Percentiles rank a stretch among this genome's conserved stretches.
Evolutionary conservation across 2,113 vertebrate genomes (phyloP).

Genomic region (Triplophysa tibetana): DNA sequence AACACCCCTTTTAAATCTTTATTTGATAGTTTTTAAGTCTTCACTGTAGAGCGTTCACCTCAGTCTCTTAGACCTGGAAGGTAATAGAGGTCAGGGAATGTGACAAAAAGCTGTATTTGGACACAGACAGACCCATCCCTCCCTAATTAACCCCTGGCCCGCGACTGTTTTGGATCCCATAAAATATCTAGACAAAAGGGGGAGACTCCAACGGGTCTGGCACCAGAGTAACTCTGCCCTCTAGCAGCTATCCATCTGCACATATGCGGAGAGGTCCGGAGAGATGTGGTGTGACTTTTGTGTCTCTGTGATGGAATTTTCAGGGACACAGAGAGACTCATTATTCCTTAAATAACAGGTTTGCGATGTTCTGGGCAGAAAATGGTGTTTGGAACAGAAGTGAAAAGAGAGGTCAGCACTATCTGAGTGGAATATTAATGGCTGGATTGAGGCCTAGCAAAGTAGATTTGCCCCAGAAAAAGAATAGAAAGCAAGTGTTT

Average conservation of each 20-base stretch:
- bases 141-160: constrained; percentile 61
- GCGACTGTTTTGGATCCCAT: constrained; percentile 62
- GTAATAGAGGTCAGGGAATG: constrained; percentile 43
- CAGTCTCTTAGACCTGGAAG: constrained; percentile 14
- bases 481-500: neutral
- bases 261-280: neutral
- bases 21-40: neutral
- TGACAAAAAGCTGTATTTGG: constrained; percentile 53
- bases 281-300: constrained; percentile 17
- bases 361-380: constrained; percentile 10
- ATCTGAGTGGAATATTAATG: constrained; percentile 24
- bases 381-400: neutral
- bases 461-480: neutral
- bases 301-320: constrained; percentile 40
- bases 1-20: neutral
- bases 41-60: neutral
- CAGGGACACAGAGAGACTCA: constrained; percentile 9
- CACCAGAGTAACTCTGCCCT: constrained; percentile 62
- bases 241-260: constrained; percentile 9
- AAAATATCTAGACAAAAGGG: constrained; percentile 46
- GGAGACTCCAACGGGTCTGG: constrained; percentile 54
- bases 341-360: constrained; percentile 27
- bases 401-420: constrained; percentile 9
- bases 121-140: constrained; percentile 46
- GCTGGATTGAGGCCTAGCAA: neutral